Percentiles rank a stretch among this genome's conserved stretches.
Evolutionary conservation across 2,113 vertebrate genomes (phyloP).

Genomic region (Misgurnus anguillicaudatus): DNA sequence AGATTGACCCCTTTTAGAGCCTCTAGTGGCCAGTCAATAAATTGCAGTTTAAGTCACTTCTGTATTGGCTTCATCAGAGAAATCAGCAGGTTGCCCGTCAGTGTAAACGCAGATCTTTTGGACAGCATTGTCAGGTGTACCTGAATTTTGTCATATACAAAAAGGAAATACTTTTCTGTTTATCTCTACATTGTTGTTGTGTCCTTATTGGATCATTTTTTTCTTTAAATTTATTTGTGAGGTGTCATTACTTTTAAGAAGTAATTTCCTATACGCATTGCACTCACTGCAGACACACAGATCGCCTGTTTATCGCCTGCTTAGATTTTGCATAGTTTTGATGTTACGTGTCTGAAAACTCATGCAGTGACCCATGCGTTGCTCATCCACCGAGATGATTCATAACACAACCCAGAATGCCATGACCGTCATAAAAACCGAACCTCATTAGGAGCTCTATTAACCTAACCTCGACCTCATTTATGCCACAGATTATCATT

Average conservation of each 20-base stretch:
- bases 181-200: too few relatives aligned
- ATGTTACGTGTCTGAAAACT: conserved; percentile 51
- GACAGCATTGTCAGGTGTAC: too few relatives aligned
- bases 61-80: too few relatives aligned
- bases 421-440: conserved; percentile 31
- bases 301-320: not conserved
- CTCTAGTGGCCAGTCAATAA: too few relatives aligned
- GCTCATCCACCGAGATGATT: conserved; percentile 49
- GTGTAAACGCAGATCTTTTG: too few relatives aligned
- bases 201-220: too few relatives aligned
- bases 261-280: not conserved
- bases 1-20: too few relatives aligned
- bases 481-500: conserved; percentile 45
- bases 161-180: too few relatives aligned
- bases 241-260: not conserved
- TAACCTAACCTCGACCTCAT: conserved; percentile 47
- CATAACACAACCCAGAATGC: conserved; percentile 46
- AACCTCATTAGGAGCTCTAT: conserved; percentile 48
- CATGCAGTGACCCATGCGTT: conserved; percentile 46
- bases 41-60: too few relatives aligned
- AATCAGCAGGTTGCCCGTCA: too few relatives aligned
- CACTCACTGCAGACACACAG: not conserved
- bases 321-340: conserved; percentile 6
- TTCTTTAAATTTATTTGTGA: not conserved
- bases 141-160: too few relatives aligned